Evolutionary conservation across 1,140 invertebrate species (phyloP), one percentile per base, ranked within the genome.

Genomic region (Ceratitis capitata): DNA sequence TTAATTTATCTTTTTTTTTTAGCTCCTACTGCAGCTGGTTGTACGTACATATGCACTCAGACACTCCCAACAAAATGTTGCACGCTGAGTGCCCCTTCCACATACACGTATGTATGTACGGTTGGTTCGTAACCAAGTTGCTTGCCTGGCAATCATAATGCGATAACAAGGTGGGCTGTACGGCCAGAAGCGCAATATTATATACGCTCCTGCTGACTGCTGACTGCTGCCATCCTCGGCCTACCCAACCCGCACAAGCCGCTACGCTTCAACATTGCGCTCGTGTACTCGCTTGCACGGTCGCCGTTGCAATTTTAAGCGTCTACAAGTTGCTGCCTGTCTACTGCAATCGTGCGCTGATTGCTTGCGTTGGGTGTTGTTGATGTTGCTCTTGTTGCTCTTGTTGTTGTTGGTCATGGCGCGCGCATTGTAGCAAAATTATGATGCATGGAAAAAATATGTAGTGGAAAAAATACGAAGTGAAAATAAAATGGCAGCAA

Each of bases 361-460:
- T 69, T 78, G 19, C 51, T 23, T 78, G 35, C 1, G 9, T 0
- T 78, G 42, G n/a, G 3, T 78, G 69, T 47, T 78, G 19, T 78
- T 78, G 69, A 9, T 74, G 64, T 0, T 74, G 32, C 16, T 23
- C 5, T 19, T 61, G 56, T 56, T 16, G 19, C 3, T 19, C n/a
- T 61, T 26, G 56, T 19, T 53, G 45, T 47, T 9, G 51, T 19
- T 19, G 7, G 51, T 12, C 51, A 53, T 10, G 14, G 51, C 47
- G 7, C 14, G 47, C 51, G 51, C 56, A 29, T 42, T 74, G 39
- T 74, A 78, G 39, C 69, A 78, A 78, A 78, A 78, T 78, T 78
- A 78, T 78, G 69, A 78, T 78, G 69, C 69, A 78, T 45, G 61
- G 61, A 69, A 69, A 69, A 69, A 69, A n/a, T 78, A 45, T 78